These are phyloP conservation scores for Centropus bengalensis DNA, from an alignment of 2,113 vertebrate species.

Conservation along the genomic window DNA sequence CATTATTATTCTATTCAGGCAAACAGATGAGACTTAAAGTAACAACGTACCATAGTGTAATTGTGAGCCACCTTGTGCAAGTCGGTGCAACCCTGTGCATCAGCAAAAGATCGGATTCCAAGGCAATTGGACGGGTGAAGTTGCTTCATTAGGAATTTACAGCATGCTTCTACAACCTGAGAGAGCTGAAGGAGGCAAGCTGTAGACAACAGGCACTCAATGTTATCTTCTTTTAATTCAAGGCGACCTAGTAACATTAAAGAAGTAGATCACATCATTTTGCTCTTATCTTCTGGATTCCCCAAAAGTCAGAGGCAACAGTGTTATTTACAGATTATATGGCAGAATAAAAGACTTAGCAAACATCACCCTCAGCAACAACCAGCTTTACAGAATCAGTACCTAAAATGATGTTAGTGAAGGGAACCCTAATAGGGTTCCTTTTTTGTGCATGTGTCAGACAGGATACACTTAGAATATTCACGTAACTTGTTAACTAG, in stretches of 20 bases:
- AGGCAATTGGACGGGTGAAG: conserved; percentile 98
- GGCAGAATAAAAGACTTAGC: not conserved
- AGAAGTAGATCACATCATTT: conserved; percentile 28
- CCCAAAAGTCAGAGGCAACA: not conserved
- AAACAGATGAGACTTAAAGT: not conserved
- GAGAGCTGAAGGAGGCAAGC: conserved; percentile 96
- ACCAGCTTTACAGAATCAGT: not conserved
- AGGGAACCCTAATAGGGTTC: not conserved
- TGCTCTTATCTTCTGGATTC: not conserved
- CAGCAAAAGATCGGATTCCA: conserved; percentile 95
- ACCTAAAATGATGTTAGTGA: not conserved
- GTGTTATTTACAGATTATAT: not conserved
- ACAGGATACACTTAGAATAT: not conserved
- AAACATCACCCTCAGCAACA: not conserved
- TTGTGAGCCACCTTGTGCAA: conserved; percentile 95
- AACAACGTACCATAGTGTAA: conserved; percentile 93
- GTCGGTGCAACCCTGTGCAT: conserved; percentile 94
- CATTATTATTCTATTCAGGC: not conserved
- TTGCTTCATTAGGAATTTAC: conserved; percentile 95
- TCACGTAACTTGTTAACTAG: not conserved
- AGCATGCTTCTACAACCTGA: conserved; percentile 95
- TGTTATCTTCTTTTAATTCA: conserved; percentile 95
- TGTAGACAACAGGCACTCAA: conserved; percentile 94
- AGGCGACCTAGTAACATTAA: conserved; percentile 83
- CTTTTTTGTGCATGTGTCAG: not conserved